A percentile compares a stretch with the other conserved stretches of the same genome.
Evolutionary conservation across 92 coral and sea anemone genomes (phyloP).

Genomic region (Epizoanthus stellaris): DNA sequence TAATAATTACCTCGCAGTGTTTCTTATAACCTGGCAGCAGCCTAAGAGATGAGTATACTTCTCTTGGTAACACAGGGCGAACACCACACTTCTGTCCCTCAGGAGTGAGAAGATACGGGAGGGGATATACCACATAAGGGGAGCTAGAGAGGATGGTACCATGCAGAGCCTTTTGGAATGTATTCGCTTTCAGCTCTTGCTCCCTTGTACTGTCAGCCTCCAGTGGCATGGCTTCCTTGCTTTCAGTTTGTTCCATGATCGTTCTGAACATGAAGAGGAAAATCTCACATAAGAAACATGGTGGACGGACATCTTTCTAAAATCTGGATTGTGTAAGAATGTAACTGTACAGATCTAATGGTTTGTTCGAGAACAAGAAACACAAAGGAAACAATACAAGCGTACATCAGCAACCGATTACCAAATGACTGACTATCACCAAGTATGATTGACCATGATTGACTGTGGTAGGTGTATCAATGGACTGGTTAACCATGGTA

Average conservation of each 20-base stretch:
- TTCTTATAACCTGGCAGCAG: slow-evolving; percentile 35
- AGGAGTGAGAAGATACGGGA: slow-evolving; percentile 81
- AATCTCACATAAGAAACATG: neutral
- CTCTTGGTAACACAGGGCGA: slow-evolving; percentile 70
- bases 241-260: neutral
- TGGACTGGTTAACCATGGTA: too few species aligned
- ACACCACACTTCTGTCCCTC: slow-evolving; percentile 83
- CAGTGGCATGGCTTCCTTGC: neutral
- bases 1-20: neutral
- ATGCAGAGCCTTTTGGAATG: slow-evolving; percentile 70
- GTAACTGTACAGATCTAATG: too few species aligned
- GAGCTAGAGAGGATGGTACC: slow-evolving; percentile 79
- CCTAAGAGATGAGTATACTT: slow-evolving; percentile 85
- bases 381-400: too few species aligned
- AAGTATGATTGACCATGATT: too few species aligned
- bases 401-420: too few species aligned
- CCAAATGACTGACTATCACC: too few species aligned
- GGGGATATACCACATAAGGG: slow-evolving; percentile 81
- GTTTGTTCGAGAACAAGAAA: too few species aligned
- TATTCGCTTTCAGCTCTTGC: slow-evolving; percentile 33
- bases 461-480: too few species aligned
- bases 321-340: too few species aligned
- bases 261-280: neutral
- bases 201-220: neutral
- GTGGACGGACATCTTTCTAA: too few species aligned